Evolutionary conservation across 1,140 invertebrate species (phyloP).

Genomic region (Anthonomus grandis): DNA sequence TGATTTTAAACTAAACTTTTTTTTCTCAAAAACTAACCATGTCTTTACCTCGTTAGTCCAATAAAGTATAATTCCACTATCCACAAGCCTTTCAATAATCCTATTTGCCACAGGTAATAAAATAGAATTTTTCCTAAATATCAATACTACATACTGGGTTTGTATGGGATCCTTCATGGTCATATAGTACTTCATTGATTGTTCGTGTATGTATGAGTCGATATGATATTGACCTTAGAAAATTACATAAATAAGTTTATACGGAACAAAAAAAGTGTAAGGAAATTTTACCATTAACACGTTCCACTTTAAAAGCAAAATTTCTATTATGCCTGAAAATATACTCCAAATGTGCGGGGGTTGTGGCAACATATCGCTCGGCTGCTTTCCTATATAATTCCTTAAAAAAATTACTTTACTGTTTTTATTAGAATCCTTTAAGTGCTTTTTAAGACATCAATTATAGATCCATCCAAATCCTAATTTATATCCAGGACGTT

Average conservation of each 20-base stretch:
- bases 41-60: slow-evolving; percentile 9
- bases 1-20: no score
- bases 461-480: neutral
- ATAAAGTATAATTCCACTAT: neutral
- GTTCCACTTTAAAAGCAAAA: slow-evolving; percentile 12
- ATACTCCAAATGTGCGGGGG: neutral
- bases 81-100: neutral
- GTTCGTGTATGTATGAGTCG: slow-evolving; percentile 1
- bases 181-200: neutral
- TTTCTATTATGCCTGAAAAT: neutral
- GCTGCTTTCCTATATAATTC: neutral
- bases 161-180: slow-evolving; percentile 3
- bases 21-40: no score
- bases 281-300: neutral
- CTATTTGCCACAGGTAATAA: neutral
- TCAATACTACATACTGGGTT: neutral
- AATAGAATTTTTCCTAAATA: slow-evolving; percentile 3
- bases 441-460: no score
- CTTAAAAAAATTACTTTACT: slow-evolving; percentile 6
- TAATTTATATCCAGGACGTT: no score
- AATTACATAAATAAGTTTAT: neutral
- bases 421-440: no score
- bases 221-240: slow-evolving; percentile 3
- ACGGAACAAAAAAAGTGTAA: neutral
- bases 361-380: neutral